Evolutionary conservation across 2,888 invertebrate genomes (phyloP).

Genomic region (Ctenicera cuprea): DNA sequence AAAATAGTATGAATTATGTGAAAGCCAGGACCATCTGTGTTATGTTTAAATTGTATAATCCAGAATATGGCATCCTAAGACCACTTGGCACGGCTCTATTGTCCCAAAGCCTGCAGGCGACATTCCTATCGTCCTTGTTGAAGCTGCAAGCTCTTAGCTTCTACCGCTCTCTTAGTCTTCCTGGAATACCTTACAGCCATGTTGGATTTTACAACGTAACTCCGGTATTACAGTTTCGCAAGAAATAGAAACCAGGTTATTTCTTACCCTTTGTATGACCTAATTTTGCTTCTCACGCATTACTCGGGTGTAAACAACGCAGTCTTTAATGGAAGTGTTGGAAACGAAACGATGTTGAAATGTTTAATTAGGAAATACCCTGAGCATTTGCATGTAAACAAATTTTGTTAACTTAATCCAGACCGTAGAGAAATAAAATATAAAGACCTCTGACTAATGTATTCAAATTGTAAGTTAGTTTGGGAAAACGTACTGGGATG

Average conservation of each 20-base stretch:
- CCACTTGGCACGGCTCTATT: constrained; percentile 59
- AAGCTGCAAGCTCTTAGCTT: constrained; percentile 52
- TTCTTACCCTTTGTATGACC: constrained; percentile 17
- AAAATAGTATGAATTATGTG: constrained; percentile 51
- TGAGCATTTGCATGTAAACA: no score
- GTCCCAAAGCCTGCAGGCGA: constrained; percentile 59
- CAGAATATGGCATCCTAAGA: constrained; percentile 54
- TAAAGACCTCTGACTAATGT: no score
- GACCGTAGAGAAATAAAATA: no score
- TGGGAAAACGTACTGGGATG: no score
- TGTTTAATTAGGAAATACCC: no score
- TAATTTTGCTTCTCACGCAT: background rate
- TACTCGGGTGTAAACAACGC: background rate
- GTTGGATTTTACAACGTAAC: constrained; percentile 46
- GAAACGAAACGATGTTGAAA: no score
- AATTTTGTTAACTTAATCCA: no score
- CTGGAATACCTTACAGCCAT: constrained; percentile 54
- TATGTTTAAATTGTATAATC: constrained; percentile 54
- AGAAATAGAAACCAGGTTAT: constrained; percentile 35
- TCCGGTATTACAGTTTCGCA: constrained; percentile 28
- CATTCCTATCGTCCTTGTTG: constrained; percentile 59
- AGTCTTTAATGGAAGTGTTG: no score
- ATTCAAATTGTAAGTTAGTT: no score
- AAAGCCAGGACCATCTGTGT: constrained; percentile 52
- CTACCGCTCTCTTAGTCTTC: constrained; percentile 46